Conservation (phyloP, 2,113 vertebrate genomes). For the Microtus montanus region DNA sequence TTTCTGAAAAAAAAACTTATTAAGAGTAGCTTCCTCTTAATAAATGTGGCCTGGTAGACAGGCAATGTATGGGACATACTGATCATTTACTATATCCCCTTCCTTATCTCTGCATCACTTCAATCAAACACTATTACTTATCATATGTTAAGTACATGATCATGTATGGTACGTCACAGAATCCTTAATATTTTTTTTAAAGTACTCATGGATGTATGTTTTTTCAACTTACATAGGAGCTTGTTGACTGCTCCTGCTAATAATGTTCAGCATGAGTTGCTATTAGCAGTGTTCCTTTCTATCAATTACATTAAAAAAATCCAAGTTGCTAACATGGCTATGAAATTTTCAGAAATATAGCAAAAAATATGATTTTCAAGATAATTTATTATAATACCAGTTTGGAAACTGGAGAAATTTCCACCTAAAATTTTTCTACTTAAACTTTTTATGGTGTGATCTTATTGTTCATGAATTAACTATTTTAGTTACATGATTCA, state of each 20-base stretch:
- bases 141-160: neutral
- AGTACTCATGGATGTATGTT: neutral
- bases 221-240: neutral
- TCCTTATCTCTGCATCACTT: neutral
- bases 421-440: neutral
- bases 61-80: neutral
- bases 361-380: neutral
- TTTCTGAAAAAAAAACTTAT: neutral
- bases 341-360: neutral
- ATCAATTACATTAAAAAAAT: neutral
- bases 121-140: neutral
- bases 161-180: neutral
- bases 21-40: neutral
- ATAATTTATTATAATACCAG: neutral
- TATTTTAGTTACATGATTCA: slow-evolving; percentile 23
- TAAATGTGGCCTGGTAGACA: neutral
- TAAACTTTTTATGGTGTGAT: neutral
- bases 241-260: neutral
- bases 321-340: neutral
- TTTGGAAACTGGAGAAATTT: neutral
- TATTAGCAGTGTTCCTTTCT: neutral
- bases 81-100: fast-evolving
- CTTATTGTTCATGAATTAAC: neutral
- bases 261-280: neutral
- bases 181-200: neutral